These are phyloP conservation scores for Cheilinus undulatus DNA, from an alignment of 2,113 vertebrate genomes.

Conservation along the genomic window DNA sequence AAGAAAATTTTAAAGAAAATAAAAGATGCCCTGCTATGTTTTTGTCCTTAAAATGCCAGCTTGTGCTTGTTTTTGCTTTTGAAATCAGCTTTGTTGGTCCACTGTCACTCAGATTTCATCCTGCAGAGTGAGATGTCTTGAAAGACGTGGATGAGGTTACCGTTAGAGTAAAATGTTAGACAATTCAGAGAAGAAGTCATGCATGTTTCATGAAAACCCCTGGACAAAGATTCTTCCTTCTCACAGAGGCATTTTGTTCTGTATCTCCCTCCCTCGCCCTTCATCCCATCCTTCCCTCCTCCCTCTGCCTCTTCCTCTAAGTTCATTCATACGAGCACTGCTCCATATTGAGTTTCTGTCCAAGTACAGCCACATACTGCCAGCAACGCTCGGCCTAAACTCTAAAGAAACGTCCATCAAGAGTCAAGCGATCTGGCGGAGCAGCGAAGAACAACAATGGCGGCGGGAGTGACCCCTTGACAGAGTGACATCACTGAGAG, in stretches of 20 bases:
- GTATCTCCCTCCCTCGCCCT: slow-evolving; percentile 12
- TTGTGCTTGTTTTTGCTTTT: slow-evolving; percentile 65
- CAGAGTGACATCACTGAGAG: slow-evolving; percentile 69
- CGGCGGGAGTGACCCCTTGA: slow-evolving; percentile 65
- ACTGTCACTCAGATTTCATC: slow-evolving; percentile 58
- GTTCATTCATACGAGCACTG: slow-evolving; percentile 58
- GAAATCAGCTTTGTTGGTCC: slow-evolving; percentile 34
- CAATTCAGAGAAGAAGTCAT: slow-evolving; percentile 57
- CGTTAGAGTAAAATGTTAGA: slow-evolving; percentile 45
- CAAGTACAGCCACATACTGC: slow-evolving; percentile 56
- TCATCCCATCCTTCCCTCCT: slow-evolving; percentile 21
- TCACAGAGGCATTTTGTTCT: slow-evolving; percentile 17
- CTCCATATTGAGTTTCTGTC: slow-evolving; percentile 80
- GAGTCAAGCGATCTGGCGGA: slow-evolving; percentile 48
- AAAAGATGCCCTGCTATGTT: slow-evolving; percentile 25
- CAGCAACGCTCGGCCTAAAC: slow-evolving; percentile 33
- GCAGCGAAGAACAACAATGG: slow-evolving; percentile 71
- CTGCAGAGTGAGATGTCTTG: slow-evolving; percentile 26
- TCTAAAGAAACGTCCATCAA: slow-evolving; percentile 79
- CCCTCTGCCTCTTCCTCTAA: slow-evolving; percentile 19
- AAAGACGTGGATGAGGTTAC: slow-evolving; percentile 39
- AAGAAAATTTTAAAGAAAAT: slow-evolving; percentile 63
- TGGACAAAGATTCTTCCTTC: slow-evolving; percentile 15
- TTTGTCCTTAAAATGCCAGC: slow-evolving; percentile 35
- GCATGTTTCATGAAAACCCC: slow-evolving; percentile 46